Base-by-base conservation (phyloP, 2,113 vertebrate species). In the Brachypodius melanocephalos region DNA sequence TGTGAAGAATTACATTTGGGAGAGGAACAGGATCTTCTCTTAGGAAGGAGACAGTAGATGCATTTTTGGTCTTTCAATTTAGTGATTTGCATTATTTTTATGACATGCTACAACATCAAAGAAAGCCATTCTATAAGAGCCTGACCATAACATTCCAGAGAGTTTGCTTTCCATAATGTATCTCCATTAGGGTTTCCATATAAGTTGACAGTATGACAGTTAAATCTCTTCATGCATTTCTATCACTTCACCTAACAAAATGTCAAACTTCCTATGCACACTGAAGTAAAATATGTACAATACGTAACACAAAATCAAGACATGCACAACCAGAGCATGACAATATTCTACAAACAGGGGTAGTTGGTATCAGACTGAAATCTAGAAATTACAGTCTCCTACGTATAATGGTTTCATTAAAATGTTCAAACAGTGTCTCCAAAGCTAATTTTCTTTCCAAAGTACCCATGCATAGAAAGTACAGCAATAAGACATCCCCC, bases 361-460 rank as follows among this genome's bases (percentile, higher is more conserved):
- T 26, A 77, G 83, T 7, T 67, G 43, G 42, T 95, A 97, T 90
- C 88, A 95, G n/a, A 91, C 38, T 88, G 62, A 92, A 93, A 95
- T 91, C 88, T 71, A 93, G 79, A 93, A 73, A 95, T 93, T 95
- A 75, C n/a, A 89, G 74, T 85, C 80, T 96, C 87, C 26, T 93
- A 91, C 82, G 79, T 92, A 73, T 80, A 97, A 97, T 92, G 90
- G 57, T 93, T 95, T 97, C 94, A 96, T 95, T 96, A 90, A 90
- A 97, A 91, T 89, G 63, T 92, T 92, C 95, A 75, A 94, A 69
- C 63, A 72, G 62, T 88, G 88, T 92, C 94, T 94, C 91, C 83
- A 79, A 82, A 94, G 87, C 81, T 88, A 89, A 96, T 96, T 96
- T 96, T 93, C 95, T 84, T 95, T 89, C 85, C 88, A 81, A 93